These are phyloP conservation scores for Coelopa frigida DNA, from an alignment of 1,140 invertebrate genomes.

Conservation along the genomic window DNA sequence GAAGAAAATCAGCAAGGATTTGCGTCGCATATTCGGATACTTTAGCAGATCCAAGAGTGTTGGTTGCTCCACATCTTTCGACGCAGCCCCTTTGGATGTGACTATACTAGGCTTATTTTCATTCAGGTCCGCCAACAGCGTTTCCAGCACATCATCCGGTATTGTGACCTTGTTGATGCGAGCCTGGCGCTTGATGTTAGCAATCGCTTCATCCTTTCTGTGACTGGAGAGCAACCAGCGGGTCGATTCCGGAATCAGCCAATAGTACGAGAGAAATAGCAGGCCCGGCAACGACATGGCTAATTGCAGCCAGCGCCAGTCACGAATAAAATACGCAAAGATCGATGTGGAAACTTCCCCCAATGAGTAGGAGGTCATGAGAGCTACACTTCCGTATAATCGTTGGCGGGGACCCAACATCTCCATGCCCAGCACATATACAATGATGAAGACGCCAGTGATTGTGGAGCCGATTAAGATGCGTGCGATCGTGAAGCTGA, in stretches of 20 bases:
- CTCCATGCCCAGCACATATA: slow-evolving; percentile 75
- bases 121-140: slow-evolving; percentile 46
- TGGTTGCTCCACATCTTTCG: slow-evolving; percentile 23
- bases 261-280: slow-evolving; percentile 68
- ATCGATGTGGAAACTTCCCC: slow-evolving; percentile 66
- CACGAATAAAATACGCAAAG: slow-evolving; percentile 63
- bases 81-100: too few relatives aligned
- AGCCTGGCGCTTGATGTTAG: slow-evolving; percentile 60
- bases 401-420: slow-evolving; percentile 71
- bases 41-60: slow-evolving; percentile 62
- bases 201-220: slow-evolving; percentile 61
- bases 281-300: slow-evolving; percentile 63
- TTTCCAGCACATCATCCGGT: slow-evolving; percentile 49
- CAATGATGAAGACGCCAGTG: slow-evolving; percentile 68
- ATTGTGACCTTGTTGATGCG: slow-evolving; percentile 58
- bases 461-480: slow-evolving; percentile 66
- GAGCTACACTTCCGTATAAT: slow-evolving; percentile 65
- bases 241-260: slow-evolving; percentile 78
- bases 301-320: slow-evolving; percentile 70
- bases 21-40: slow-evolving; percentile 61
- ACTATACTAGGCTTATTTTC: slow-evolving; percentile 30
- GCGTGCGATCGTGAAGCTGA: slow-evolving; percentile 60
- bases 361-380: slow-evolving; percentile 69
- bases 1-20: slow-evolving; percentile 68
- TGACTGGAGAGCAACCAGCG: slow-evolving; percentile 74